Evolutionary conservation across 1,140 invertebrate genomes (phyloP).

Genomic region (Branchinecta lindahli): DNA sequence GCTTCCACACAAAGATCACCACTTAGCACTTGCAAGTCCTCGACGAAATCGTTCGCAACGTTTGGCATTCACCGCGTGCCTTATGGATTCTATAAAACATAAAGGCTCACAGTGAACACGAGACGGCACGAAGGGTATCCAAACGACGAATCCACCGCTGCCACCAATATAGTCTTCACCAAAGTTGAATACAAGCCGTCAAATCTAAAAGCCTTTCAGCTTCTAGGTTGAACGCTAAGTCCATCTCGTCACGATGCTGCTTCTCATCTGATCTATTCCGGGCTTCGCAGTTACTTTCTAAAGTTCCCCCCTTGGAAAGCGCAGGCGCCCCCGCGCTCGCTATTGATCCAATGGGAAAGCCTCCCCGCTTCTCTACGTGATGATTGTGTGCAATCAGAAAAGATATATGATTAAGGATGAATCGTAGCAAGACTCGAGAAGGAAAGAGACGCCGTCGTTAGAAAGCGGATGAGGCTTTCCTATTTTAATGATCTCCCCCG

Average conservation of each 20-base stretch:
- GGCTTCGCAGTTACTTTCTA: not conserved
- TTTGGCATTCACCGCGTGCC: slow-evolving; percentile 10
- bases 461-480: not conserved
- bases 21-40: too few species aligned
- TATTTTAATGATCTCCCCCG: too few species aligned
- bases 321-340: not conserved
- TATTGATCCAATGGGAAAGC: not conserved
- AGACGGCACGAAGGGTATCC: not conserved
- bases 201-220: not conserved
- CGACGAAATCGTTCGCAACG: not conserved
- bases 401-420: slow-evolving; percentile 9
- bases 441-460: not conserved
- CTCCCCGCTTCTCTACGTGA: not conserved
- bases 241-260: not conserved
- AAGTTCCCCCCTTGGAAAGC: not conserved
- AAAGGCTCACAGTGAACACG: slow-evolving; percentile 9
- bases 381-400: not conserved
- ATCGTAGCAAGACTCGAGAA: not conserved
- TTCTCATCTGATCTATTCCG: not conserved
- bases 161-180: not conserved
- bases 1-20: too few species aligned
- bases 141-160: too few species aligned
- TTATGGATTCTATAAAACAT: not conserved
- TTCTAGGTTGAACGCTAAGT: not conserved
- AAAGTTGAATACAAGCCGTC: not conserved